These are phyloP conservation scores for Syrrhaptes paradoxus DNA, from an alignment of 2,113 vertebrate species.

Conservation along the genomic window DNA sequence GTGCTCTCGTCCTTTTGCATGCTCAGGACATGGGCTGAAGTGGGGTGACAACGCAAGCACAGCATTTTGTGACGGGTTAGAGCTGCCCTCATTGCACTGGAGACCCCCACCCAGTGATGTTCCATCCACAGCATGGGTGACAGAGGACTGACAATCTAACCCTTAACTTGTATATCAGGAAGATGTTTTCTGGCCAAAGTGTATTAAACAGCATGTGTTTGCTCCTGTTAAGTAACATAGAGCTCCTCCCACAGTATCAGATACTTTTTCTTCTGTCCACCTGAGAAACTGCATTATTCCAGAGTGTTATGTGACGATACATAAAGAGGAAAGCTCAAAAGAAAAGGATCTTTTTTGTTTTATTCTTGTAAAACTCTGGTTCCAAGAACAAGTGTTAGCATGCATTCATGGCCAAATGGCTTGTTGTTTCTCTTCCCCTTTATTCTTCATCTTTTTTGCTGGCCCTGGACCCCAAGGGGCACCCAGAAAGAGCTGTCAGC, in stretches of 20 bases:
- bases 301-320: fast-evolving
- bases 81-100: neutral
- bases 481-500: neutral
- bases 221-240: neutral
- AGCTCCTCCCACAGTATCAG: neutral
- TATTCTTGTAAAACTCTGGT: neutral
- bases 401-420: neutral
- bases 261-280: neutral
- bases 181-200: neutral
- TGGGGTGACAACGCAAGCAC: neutral
- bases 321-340: neutral
- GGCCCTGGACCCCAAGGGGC: neutral
- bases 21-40: fast-evolving
- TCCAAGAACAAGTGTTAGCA: neutral
- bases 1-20: fast-evolving
- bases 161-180: neutral
- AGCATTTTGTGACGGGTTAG: neutral
- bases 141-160: neutral
- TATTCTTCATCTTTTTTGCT: neutral
- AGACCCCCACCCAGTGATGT: neutral
- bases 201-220: neutral
- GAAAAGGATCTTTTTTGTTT: neutral
- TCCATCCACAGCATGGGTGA: neutral
- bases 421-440: neutral
- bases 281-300: neutral